Evolutionary conservation across 2,797 vertebrate species (phyloP).

Genomic region (Melopsittacus undulatus): DNA sequence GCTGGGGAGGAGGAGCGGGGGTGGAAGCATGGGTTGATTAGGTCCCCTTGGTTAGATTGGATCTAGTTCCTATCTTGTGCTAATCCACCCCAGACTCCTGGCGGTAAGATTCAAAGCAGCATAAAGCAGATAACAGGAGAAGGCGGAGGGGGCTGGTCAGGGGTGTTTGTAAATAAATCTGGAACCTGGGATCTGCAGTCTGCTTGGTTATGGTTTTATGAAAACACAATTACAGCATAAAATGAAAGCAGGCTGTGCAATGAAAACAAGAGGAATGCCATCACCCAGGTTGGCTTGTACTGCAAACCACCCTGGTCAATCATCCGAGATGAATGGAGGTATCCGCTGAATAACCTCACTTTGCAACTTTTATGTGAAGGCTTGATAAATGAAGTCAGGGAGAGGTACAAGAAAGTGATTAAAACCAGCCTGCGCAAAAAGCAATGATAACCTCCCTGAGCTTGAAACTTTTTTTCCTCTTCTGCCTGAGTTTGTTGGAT

Average conservation of each 20-base stretch:
- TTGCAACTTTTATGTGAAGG: conserved; percentile 78
- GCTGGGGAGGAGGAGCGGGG: rapidly evolving
- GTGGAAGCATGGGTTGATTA: not conserved
- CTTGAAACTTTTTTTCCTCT: conserved; percentile 52
- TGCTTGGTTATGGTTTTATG: conserved; percentile 54
- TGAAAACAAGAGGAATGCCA: conserved; percentile 62
- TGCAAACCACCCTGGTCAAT: conserved; percentile 68
- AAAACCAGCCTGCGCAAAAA: conserved; percentile 77
- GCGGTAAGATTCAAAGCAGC: conserved; percentile 41
- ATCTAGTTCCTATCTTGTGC: conserved; percentile 35
- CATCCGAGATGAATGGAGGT: conserved; percentile 73
- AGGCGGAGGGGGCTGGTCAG: conserved; percentile 16
- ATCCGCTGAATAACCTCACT: conserved; percentile 77
- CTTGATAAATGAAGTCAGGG: conserved; percentile 79
- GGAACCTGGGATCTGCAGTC: conserved; percentile 50
- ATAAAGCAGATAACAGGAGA: conserved; percentile 38
- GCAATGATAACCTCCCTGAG: conserved; percentile 68
- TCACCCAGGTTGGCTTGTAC: conserved; percentile 61
- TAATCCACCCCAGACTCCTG: conserved; percentile 57
- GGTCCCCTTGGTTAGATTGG: not conserved
- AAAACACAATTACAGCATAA: conserved; percentile 33
- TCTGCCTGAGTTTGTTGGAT: conserved; percentile 55
- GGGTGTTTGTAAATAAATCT: conserved; percentile 66
- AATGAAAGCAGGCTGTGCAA: conserved; percentile 69
- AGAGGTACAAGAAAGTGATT: conserved; percentile 80